Conservation (phyloP, 2,113 vertebrate species). For the Psittacula cyanocephala region DNA sequence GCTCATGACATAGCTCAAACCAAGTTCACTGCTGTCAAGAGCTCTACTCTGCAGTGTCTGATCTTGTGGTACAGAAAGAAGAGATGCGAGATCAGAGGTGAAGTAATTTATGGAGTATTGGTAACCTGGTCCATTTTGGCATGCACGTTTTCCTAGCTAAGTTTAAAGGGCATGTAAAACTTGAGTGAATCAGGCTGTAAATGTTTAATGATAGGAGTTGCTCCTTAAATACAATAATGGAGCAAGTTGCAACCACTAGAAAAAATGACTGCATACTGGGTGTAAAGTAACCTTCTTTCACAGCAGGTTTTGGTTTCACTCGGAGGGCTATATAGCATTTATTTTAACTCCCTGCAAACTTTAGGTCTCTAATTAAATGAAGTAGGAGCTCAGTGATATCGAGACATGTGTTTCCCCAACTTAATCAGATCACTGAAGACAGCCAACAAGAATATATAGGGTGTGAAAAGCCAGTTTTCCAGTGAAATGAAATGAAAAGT, state of each 20-base stretch:
- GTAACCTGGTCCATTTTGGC: conserved; percentile 12
- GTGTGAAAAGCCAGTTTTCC: conserved; percentile 31
- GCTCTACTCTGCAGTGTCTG: neutral
- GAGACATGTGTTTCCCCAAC: neutral
- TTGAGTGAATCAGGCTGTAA: neutral
- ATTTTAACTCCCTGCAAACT: conserved; percentile 70
- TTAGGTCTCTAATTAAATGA: conserved; percentile 41
- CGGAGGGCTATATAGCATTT: neutral
- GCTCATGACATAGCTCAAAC: neutral
- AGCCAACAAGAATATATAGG: neutral
- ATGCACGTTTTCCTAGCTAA: neutral
- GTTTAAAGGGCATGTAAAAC: conserved; percentile 26
- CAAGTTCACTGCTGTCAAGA: neutral
- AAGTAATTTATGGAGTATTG: neutral
- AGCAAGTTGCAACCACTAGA: conserved; percentile 34
- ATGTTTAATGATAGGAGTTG: conserved; percentile 48
- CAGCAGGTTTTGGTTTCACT: conserved; percentile 6
- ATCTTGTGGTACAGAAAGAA: neutral
- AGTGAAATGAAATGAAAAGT: conserved; percentile 47
- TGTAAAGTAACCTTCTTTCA: conserved; percentile 9
- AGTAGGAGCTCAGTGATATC: conserved; percentile 4
- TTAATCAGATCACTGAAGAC: conserved; percentile 28
- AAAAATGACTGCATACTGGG: neutral
- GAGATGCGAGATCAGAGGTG: conserved; percentile 3
- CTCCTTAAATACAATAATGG: conserved; percentile 8